A percentile compares a stretch with the other conserved stretches of the same genome.
Evolutionary conservation across 2,113 vertebrate genomes (phyloP).

Genomic region (Euleptes europaea): DNA sequence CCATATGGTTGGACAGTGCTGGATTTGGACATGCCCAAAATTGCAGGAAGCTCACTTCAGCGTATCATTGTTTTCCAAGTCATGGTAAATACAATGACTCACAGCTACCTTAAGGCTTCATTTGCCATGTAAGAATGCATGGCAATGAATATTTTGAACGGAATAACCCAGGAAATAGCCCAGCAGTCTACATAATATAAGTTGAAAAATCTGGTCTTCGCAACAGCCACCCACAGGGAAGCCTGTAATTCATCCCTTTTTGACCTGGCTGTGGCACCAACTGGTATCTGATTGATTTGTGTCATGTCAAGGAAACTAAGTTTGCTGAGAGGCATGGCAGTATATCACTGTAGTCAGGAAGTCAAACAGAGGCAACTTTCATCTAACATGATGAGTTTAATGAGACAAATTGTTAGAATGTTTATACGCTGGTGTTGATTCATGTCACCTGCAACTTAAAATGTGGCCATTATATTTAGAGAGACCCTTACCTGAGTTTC

Average conservation of each 20-base stretch:
- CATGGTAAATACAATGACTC: not conserved
- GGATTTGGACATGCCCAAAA: not conserved
- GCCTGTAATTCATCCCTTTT: not conserved
- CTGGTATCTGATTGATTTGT: not conserved
- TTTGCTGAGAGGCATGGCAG: not conserved
- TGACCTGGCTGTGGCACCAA: not conserved
- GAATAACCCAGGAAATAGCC: too few species aligned
- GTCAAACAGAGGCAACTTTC: not conserved
- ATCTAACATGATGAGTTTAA: not conserved
- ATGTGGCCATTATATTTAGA: not conserved
- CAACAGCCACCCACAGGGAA: not conserved
- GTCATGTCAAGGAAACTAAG: not conserved
- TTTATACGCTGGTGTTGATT: not conserved
- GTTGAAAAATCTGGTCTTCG: too few species aligned
- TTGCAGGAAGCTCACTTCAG: not conserved
- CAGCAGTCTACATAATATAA: not conserved
- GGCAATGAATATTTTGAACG: not conserved
- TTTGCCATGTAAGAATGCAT: not conserved
- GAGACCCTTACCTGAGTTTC: slow-evolving; percentile 81
- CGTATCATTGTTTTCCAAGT: not conserved
- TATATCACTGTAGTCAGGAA: not conserved
- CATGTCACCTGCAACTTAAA: not conserved
- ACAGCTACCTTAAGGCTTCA: not conserved
- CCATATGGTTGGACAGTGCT: not conserved
- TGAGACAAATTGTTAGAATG: not conserved